phyloP scores from a whole-genome alignment of 2,797 vertebrate species.

The Enteromius treurensis region DNA sequence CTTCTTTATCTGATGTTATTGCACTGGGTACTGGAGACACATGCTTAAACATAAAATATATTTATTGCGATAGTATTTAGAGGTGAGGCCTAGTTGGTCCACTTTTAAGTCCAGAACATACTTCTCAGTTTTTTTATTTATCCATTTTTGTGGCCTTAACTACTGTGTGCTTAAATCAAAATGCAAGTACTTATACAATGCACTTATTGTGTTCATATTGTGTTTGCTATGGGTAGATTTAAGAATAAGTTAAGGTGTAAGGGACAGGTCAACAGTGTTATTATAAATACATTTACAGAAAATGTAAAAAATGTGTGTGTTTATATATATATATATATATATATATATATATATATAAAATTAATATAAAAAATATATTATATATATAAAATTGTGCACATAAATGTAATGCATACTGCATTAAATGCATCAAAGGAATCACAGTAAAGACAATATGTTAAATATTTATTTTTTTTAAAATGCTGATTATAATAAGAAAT shows the following conservation, averaged over 20 bases:
- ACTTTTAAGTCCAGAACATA: neutral
- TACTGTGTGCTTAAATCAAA: neutral
- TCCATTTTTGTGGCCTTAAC: neutral
- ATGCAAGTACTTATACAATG: neutral
- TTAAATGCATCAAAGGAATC: too few species aligned
- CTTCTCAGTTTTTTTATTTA: neutral
- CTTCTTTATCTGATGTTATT: conserved; percentile 36
- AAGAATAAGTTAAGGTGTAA: neutral
- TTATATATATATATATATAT: too few species aligned
- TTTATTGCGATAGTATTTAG: neutral
- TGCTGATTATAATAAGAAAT: neutral
- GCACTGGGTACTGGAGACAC: conserved; percentile 16
- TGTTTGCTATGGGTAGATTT: neutral
- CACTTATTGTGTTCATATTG: neutral
- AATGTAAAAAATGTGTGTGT: too few species aligned
- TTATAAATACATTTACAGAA: neutral
- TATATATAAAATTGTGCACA: too few species aligned
- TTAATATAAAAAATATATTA: too few species aligned
- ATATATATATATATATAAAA: too few species aligned
- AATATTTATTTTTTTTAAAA: too few species aligned
- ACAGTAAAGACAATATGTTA: too few species aligned
- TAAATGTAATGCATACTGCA: too few species aligned
- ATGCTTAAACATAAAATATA: conserved; percentile 19
- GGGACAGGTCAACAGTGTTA: neutral
- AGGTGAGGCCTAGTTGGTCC: neutral